Conservation (phyloP, 2,113 vertebrate genomes). For the Anas platyrhynchos region DNA sequence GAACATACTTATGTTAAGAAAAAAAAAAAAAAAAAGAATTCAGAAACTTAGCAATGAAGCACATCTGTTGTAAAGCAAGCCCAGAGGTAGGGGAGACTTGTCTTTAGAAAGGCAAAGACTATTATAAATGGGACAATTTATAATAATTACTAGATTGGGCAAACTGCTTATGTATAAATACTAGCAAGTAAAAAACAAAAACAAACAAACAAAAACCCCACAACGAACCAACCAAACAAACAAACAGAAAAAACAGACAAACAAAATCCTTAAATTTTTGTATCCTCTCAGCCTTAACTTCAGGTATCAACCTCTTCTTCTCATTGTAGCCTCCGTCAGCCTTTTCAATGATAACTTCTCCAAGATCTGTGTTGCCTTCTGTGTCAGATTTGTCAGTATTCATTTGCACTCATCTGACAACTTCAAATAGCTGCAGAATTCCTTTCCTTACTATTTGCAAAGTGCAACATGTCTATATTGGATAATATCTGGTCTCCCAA, state of each 20-base stretch:
- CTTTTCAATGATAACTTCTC: not conserved
- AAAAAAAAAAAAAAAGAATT: not conserved
- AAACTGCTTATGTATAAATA: not conserved
- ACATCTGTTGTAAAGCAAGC: not conserved
- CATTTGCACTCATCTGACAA: not conserved
- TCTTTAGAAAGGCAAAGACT: not conserved
- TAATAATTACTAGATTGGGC: not conserved
- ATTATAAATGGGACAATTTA: not conserved
- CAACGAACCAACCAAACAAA: not conserved
- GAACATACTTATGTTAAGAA: not conserved
- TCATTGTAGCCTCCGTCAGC: not conserved
- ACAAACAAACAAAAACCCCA: not conserved
- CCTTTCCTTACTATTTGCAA: not conserved
- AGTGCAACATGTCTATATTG: not conserved
- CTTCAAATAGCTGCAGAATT: not conserved
- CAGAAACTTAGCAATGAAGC: not conserved
- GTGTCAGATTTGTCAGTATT: not conserved
- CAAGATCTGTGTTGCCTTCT: not conserved
- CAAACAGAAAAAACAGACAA: not conserved
- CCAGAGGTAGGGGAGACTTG: not conserved
- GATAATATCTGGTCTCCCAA: not conserved
- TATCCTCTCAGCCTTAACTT: not conserved
- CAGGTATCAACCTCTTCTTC: not conserved
- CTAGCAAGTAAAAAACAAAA: not conserved
- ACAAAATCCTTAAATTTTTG: not conserved